A percentile compares a stretch with the other conserved stretches of the same genome.
phyloP scores from a whole-genome alignment of 2,113 vertebrate species.

The Drymodes brunneopygia region DNA sequence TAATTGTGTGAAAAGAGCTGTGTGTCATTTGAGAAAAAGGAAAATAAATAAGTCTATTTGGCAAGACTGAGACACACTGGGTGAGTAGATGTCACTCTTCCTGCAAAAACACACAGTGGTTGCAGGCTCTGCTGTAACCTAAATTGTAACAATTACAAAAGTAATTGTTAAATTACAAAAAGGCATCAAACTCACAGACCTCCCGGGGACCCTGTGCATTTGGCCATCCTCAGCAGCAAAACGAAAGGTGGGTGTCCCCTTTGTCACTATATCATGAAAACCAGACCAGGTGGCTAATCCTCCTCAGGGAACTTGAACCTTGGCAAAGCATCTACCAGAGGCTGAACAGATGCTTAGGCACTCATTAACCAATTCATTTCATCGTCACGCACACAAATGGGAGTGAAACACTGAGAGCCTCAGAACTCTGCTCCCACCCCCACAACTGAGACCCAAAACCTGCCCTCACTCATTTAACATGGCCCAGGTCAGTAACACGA shows the following conservation, averaged over 20 bases:
- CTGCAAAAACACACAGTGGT: not conserved
- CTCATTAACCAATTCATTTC: conserved; percentile 66
- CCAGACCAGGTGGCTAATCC: conserved; percentile 66
- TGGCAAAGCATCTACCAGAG: conserved; percentile 48
- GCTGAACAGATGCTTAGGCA: conserved; percentile 58
- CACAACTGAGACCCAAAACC: not conserved
- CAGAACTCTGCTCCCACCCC: not conserved
- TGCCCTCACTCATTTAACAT: not conserved
- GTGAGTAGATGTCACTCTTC: not conserved
- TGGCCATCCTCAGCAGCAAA: not conserved
- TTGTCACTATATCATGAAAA: conserved; percentile 47
- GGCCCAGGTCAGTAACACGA: not conserved
- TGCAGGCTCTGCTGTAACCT: not conserved
- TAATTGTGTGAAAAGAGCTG: not conserved
- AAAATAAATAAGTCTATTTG: conserved; percentile 13
- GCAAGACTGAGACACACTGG: not conserved
- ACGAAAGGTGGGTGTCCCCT: conserved; percentile 48
- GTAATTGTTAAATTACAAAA: not conserved
- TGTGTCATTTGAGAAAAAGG: not conserved
- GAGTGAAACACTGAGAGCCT: conserved; percentile 31
- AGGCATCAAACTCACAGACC: not conserved
- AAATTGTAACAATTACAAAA: not conserved
- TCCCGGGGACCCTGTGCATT: not conserved
- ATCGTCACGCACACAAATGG: not conserved
- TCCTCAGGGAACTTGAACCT: conserved; percentile 60